Percentiles rank a stretch among this genome's conserved stretches.
These are phyloP conservation scores for Archips crataeganus DNA, from an alignment of 2,888 invertebrate genomes.

Conservation along the genomic window DNA sequence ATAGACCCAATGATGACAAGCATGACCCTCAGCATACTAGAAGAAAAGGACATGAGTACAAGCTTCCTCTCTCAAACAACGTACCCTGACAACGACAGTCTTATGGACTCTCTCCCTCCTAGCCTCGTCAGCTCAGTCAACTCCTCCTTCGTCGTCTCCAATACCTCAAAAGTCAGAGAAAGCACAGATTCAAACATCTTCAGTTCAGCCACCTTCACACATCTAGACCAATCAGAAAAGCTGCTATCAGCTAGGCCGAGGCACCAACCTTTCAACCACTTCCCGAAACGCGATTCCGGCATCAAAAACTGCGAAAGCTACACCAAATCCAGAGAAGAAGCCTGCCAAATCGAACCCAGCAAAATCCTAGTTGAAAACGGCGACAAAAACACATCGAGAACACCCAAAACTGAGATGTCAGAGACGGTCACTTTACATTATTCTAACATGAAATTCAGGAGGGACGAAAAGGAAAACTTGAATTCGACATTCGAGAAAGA, in stretches of 20 bases:
- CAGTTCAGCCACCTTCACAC: slow-evolving; percentile 78
- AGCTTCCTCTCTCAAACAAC: slow-evolving; percentile 82
- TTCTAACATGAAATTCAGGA: slow-evolving; percentile 72
- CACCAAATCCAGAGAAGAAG: slow-evolving; percentile 74
- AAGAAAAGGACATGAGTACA: slow-evolving; percentile 84
- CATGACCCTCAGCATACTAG: slow-evolving; percentile 81
- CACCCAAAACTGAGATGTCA: slow-evolving; percentile 61
- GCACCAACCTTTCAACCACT: slow-evolving; percentile 67
- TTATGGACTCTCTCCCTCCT: slow-evolving; percentile 79
- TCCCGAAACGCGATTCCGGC: slow-evolving; percentile 67
- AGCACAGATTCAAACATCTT: slow-evolving; percentile 71
- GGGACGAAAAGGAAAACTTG: slow-evolving; percentile 75
- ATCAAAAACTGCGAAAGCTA: slow-evolving; percentile 74
- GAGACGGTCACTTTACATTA: slow-evolving; percentile 78
- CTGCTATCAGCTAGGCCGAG: slow-evolving; percentile 73
- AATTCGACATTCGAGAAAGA: slow-evolving; percentile 70
- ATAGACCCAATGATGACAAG: slow-evolving; percentile 81
- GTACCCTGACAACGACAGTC: slow-evolving; percentile 78
- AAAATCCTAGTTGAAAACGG: slow-evolving; percentile 75
- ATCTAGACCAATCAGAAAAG: slow-evolving; percentile 75
- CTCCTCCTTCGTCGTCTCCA: slow-evolving; percentile 74
- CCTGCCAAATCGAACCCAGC: slow-evolving; percentile 72
- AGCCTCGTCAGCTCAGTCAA: slow-evolving; percentile 79
- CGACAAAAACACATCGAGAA: slow-evolving; percentile 66
- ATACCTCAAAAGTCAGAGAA: slow-evolving; percentile 65